A percentile compares a stretch with the other conserved stretches of the same genome.
Evolutionary conservation across 1,140 invertebrate genomes (phyloP).

Genomic region (Subanguina moxae): DNA sequence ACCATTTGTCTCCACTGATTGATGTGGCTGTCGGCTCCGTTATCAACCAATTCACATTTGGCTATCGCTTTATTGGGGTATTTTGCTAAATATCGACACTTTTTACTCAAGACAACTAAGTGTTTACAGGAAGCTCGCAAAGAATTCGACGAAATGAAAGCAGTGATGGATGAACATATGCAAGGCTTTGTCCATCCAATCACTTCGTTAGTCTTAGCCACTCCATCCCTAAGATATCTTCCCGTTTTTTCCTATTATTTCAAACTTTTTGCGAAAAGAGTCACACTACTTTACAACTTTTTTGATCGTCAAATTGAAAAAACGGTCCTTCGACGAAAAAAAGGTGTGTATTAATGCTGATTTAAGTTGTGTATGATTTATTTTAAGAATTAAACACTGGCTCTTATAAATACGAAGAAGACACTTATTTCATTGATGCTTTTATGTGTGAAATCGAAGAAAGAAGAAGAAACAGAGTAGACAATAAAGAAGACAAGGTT

Average conservation of each 20-base stretch:
- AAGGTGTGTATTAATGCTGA: not conserved
- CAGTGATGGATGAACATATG: not conserved
- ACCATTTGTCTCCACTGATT: slow-evolving; percentile 16
- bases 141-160: slow-evolving; percentile 1
- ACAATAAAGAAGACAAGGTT: not conserved
- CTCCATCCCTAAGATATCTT: not conserved
- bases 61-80: slow-evolving; percentile 25
- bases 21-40: slow-evolving; percentile 37
- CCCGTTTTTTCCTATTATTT: not conserved
- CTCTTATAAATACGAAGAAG: not conserved
- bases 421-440: slow-evolving; percentile 2
- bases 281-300: not conserved
- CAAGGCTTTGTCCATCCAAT: not conserved
- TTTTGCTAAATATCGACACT: not conserved
- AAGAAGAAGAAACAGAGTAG: not conserved
- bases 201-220: not conserved
- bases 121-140: not conserved
- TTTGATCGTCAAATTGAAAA: slow-evolving; percentile 3
- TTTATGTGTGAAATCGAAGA: not conserved
- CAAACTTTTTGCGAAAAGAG: not conserved
- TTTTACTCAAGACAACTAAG: not conserved
- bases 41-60: slow-evolving; percentile 35
- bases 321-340: not conserved
- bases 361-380: not conserved
- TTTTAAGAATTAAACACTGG: not conserved